Base-by-base conservation (phyloP, 2,797 vertebrate species). In the Pangasius macronema region DNA sequence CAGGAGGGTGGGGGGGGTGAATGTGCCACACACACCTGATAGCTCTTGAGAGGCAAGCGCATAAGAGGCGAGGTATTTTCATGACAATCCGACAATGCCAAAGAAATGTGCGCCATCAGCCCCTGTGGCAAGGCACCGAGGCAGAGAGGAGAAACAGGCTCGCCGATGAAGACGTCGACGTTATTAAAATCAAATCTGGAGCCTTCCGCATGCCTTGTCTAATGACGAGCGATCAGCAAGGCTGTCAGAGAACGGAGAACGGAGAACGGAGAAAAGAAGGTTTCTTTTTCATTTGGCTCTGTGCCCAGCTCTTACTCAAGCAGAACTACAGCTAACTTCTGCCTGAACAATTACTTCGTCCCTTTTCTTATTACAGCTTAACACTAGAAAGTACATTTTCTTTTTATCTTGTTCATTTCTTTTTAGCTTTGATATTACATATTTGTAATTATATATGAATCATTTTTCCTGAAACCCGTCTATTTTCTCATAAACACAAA, bases 111-210 rank as follows among this genome's bases (percentile, higher is more conserved):
- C 93, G 94, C 96, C 96, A 95, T 96, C 95, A 95, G 94, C 93
- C 91, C 92, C 93, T 49, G 95, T 94, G 94, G 95, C 93, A 93
- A 94, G 93, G 95, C 96, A 97, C 96, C 95, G 94, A 96, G 93
- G 93, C 94, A 95, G 95, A 96, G 95, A 95, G 95, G 94, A 94
- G 95, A 93, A 85, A 92, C 91, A 92, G 93, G 94, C 94, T 96
- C 95, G 96, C 97, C 80, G 83, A 97, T 97, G 96, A 98, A 98
- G 97, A 97, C 95, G 94, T 95, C 94, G 95, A 93, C 94, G 94
- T 97, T 98, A 97, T 97, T 97, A 97, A 98, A 97, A 96, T 97
- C 95, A 96, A 97, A 97, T 98, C 96, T 96, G 95, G 94, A 91
- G 92, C 89, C 93, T 95, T 96, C 97, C 94, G 95, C 96, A 96